Evolutionary conservation across 2,797 vertebrate species (phyloP).

Genomic region (Sebastes kiyomatsui): DNA sequence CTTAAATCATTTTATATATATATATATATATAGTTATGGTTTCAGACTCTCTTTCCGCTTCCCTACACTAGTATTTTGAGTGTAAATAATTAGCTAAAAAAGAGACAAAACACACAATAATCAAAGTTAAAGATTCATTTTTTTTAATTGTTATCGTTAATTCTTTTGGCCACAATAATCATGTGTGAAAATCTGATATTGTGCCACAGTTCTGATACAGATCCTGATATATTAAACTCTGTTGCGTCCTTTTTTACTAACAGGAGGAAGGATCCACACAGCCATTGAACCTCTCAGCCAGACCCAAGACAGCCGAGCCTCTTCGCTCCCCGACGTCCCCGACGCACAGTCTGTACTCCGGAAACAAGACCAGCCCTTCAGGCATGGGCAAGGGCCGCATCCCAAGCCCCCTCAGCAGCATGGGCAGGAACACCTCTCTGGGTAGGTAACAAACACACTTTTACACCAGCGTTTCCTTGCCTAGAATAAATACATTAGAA

Average conservation of each 20-base stretch:
- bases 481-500: background rate
- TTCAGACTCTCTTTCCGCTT: background rate
- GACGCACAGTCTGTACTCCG: constrained; percentile 87
- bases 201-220: background rate
- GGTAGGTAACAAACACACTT: constrained; percentile 78
- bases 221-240: background rate
- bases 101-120: background rate
- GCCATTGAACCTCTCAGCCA: constrained; percentile 93
- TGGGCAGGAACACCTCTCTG: constrained; percentile 91
- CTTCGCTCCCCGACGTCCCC: constrained; percentile 90
- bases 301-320: constrained; percentile 91
- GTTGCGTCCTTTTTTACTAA: background rate
- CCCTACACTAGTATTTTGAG: background rate
- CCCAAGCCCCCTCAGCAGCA: constrained; percentile 86
- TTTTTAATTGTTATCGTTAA: background rate
- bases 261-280: constrained; percentile 93
- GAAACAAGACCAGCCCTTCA: constrained; percentile 88
- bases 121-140: background rate
- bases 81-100: background rate
- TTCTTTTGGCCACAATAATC: no score
- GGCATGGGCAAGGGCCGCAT: constrained; percentile 89
- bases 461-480: background rate
- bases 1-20: background rate
- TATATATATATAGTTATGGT: background rate
- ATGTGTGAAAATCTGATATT: background rate